A percentile compares a stretch with the other conserved stretches of the same genome.
Evolutionary conservation across 2,113 vertebrate genomes (phyloP).

Genomic region (Dipodomys spectabilis): DNA sequence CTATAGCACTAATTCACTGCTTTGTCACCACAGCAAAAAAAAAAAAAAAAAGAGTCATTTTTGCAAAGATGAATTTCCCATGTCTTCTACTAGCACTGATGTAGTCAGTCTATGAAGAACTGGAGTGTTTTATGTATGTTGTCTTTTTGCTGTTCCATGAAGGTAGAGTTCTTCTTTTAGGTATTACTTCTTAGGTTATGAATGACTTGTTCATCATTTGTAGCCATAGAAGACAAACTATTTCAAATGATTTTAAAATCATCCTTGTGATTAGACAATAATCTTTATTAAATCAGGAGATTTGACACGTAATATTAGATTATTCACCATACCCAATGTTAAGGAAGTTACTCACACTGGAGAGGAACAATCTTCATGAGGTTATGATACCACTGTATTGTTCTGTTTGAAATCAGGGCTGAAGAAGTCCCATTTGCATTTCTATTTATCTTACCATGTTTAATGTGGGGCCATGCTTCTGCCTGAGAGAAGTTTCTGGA

Average conservation of each 20-base stretch:
- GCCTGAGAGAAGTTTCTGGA: not conserved
- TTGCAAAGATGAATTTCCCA: constrained; percentile 46
- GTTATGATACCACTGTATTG: not conserved
- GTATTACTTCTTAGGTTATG: constrained; percentile 1
- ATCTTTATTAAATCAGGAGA: constrained; percentile 8
- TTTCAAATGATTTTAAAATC: constrained; percentile 50
- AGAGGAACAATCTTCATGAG: not conserved
- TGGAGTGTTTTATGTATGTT: not conserved
- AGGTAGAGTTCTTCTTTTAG: not conserved
- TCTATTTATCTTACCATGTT: constrained; percentile 26
- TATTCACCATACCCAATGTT: not conserved
- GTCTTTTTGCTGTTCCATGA: not conserved
- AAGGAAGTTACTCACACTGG: constrained; percentile 38
- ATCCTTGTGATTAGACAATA: not conserved
- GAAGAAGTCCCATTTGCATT: constrained; percentile 48
- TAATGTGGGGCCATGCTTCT: constrained; percentile 15
- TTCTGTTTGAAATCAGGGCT: constrained; percentile 23
- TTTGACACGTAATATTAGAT: not conserved
- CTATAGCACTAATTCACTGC: constrained; percentile 46
- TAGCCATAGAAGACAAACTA: not conserved
- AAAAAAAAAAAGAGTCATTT: constrained; percentile 69
- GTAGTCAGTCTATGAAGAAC: constrained; percentile 37
- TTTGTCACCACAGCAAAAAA: constrained; percentile 58
- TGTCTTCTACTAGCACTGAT: constrained; percentile 43
- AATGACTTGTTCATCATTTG: constrained; percentile 18